Base-by-base conservation (phyloP, 1,140 invertebrate genomes). In the Hycleus cichorii region DNA sequence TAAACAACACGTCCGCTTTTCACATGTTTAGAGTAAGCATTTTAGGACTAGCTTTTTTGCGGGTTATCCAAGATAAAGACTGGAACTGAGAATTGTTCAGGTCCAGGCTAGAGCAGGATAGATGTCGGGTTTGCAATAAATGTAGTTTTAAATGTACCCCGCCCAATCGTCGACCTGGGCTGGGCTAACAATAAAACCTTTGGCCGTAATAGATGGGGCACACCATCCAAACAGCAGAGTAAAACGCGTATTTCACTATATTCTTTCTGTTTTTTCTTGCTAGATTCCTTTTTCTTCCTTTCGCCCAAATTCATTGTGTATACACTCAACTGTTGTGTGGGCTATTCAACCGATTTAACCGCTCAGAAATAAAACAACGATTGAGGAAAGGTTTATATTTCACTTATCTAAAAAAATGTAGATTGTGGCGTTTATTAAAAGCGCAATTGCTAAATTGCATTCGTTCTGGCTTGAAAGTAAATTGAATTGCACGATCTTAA, bases 121-220 rank as follows among this genome's bases (percentile, higher is more conserved):
- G 39, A 53, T 46, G 58, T 24, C 46, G 58, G 57, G 52, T 57
- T 57, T 49, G 59, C 59, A 60, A 60, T 60, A 57, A 57, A 60
- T 60, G 59, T 60, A 60, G 53, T 60, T 60, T 60, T 60, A 60
- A 57, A 60, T 51, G 59, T 48, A 57, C n/a, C 47, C 59, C 59
- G 59, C 59, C 59, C 54, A 32, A 57, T 57, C 44, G 53, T 49
- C 52, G 59, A 60, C 59, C 59, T 60, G 59, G 59, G 59, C 47
- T 54, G 59, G 52, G 43, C 53, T 48, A 60, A 60, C 59, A 60
- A 60, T 60, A 60, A 60, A 60, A 60, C 59, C 59, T 60, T 60
- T 60, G 54, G 59, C 49, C 49, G 52, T 60, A 60, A 60, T 60
- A 60, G 59, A 60, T 60, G 59, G 59, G 59, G 45, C 43, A 50